Conservation (phyloP, 2,888 invertebrate species). For the Perizoma flavofasciatum region DNA sequence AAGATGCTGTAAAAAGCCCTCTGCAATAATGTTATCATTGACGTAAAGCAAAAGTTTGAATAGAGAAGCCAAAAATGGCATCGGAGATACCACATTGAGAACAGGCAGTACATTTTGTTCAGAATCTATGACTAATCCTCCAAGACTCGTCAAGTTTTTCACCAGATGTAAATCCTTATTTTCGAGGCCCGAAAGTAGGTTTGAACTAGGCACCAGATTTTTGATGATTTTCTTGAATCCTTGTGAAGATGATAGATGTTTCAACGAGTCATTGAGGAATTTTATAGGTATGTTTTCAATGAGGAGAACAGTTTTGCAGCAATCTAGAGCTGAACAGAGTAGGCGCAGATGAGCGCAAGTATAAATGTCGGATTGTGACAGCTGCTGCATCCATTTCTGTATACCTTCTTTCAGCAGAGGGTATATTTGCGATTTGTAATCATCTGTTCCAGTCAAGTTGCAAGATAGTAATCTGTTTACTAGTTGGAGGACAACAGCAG, state of each 20-base stretch:
- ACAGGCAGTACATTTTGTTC: slow-evolving; percentile 68
- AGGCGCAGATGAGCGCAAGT: slow-evolving; percentile 74
- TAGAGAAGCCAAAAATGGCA: slow-evolving; percentile 70
- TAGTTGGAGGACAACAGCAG: slow-evolving; percentile 80
- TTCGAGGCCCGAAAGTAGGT: slow-evolving; percentile 69
- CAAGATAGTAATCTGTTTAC: slow-evolving; percentile 61
- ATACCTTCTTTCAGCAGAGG: slow-evolving; percentile 69
- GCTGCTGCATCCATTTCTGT: slow-evolving; percentile 78
- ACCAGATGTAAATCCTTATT: slow-evolving; percentile 57
- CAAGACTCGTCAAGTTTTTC: slow-evolving; percentile 68
- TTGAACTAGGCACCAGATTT: slow-evolving; percentile 67
- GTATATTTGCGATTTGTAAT: slow-evolving; percentile 64
- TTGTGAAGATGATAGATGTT: slow-evolving; percentile 65
- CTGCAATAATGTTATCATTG: slow-evolving; percentile 61
- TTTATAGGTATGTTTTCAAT: slow-evolving; percentile 58
- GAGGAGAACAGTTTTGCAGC: slow-evolving; percentile 61
- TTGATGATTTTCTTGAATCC: slow-evolving; percentile 73
- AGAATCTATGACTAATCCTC: slow-evolving; percentile 60
- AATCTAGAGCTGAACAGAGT: slow-evolving; percentile 66
- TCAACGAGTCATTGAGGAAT: slow-evolving; percentile 60
- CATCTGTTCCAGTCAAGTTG: slow-evolving; percentile 49
- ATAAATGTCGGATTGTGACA: slow-evolving; percentile 63
- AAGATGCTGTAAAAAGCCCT: slow-evolving; percentile 65
- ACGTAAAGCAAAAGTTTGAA: slow-evolving; percentile 61
- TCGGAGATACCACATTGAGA: slow-evolving; percentile 62